Evolutionary conservation across 2,888 invertebrate genomes (phyloP), one percentile per base, ranked within the genome.

Genomic region (Cepaea hortensis): DNA sequence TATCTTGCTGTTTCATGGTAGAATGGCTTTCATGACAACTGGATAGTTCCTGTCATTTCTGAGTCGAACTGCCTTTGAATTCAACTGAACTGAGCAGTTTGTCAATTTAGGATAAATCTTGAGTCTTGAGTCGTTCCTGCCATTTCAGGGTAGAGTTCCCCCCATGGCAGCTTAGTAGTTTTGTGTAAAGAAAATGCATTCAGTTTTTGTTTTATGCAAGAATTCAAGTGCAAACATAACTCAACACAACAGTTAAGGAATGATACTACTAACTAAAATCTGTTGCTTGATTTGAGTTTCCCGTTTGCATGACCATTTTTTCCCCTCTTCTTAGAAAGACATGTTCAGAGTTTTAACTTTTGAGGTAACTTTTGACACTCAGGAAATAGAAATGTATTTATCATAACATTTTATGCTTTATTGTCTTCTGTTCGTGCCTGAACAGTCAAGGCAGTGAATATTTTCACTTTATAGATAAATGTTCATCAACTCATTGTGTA

Each of bases 401-500:
- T 50, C 15, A 48, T 11, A 55, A 46, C 11, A 46, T 46, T 50
- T 50, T 48, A 48, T 23, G 11, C 48, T 3, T 18, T 23, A 75
- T 79, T 79, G 50, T 79, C 18, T 48, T 48, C 55, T 55, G 55
- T 55, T 55, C 55, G 11, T 55, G 55, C 55, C 55, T 55, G 55
- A 55, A 55, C 55, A 18, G 68, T 18, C 5, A 5, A 50, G 11
- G 2, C 55, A 18, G 68, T 18, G n/a, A 5, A 50, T 48, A 61
- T 79, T 61, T 62, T 18, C 46, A 48, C 35, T 81, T 81, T 48
- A 68, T 15, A 48, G 46, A 46, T 6, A 23, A 20, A 55, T 46
- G 23, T 68, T 68, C 81, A 81, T 68, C 35, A 18, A 1, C 9
- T 65, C 81, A 81, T 68, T 81, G 81, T 81, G 35, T 81, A 65